Conservation (phyloP, 2,888 invertebrate species). For the Deroplatys truncata region DNA sequence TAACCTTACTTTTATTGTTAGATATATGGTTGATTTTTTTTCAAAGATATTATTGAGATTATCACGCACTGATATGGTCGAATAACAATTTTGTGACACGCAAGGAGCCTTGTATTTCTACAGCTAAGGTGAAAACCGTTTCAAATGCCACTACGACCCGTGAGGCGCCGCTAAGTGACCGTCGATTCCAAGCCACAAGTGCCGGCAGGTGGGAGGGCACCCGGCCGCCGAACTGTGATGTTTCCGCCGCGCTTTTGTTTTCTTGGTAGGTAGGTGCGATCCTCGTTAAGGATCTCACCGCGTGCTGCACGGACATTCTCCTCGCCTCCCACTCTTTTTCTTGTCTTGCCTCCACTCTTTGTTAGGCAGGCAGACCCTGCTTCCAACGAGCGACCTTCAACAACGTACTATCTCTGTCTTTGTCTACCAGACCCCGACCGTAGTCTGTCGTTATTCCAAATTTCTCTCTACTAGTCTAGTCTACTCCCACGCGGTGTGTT, state of each 20-base stretch:
- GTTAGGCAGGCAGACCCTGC: neutral
- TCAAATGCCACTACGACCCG: too few species aligned
- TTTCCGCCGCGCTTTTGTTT: neutral
- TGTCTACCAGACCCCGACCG: neutral
- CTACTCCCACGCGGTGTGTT: neutral
- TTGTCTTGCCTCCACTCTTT: neutral
- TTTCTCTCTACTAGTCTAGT: neutral
- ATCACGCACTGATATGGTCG: too few species aligned
- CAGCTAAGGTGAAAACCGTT: too few species aligned
- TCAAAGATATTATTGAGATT: too few species aligned
- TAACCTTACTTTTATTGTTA: too few species aligned
- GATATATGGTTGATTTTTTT: too few species aligned
- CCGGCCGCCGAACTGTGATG: neutral
- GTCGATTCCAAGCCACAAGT: neutral
- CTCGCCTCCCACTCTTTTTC: neutral
- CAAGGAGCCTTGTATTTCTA: too few species aligned
- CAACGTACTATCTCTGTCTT: conserved; percentile 6
- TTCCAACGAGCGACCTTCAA: conserved; percentile 20
- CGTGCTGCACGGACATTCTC: neutral
- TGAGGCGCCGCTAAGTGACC: neutral
- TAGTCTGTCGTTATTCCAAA: neutral
- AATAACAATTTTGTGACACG: too few species aligned
- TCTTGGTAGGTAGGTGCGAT: neutral
- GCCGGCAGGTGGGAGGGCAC: neutral
- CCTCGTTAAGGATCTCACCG: neutral